These are phyloP conservation scores for Malthinus seriepunctatus DNA, from an alignment of 2,888 invertebrate species.

Conservation along the genomic window DNA sequence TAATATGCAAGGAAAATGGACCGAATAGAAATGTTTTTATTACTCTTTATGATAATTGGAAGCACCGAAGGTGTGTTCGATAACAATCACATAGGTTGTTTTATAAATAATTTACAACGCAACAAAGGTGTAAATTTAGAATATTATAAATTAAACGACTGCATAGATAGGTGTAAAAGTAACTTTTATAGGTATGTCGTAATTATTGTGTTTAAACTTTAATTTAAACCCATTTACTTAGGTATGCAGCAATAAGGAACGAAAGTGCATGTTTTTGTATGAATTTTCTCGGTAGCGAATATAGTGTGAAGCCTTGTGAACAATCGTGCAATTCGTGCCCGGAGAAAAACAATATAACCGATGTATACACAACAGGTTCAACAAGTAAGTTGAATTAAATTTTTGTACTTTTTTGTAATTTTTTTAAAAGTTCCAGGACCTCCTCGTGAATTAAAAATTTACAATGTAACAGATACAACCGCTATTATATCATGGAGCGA, in stretches of 20 bases:
- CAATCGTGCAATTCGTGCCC: conserved; percentile 37
- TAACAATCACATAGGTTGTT: conserved; percentile 39
- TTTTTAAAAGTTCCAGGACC: conserved; percentile 64
- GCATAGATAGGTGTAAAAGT: conserved; percentile 38
- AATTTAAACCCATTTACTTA: conserved; percentile 26
- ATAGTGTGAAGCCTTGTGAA: conserved; percentile 35
- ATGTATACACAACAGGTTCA: conserved; percentile 45
- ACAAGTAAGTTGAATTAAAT: conserved; percentile 34
- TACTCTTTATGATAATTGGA: conserved; percentile 12
- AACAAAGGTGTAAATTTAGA: background rate
- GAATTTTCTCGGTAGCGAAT: conserved; percentile 45
- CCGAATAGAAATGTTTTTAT: conserved; percentile 1
- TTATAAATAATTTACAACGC: conserved; percentile 29
- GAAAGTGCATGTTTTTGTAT: conserved; percentile 42
- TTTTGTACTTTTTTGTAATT: background rate
- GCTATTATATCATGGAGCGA: conserved; percentile 63
- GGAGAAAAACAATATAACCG: conserved; percentile 33
- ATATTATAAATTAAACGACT: conserved; percentile 35
- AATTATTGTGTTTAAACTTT: background rate
- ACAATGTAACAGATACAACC: conserved; percentile 66
- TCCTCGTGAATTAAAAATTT: conserved; percentile 64
- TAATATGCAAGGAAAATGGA: background rate
- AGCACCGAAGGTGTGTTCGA: conserved; percentile 9
- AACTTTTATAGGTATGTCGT: conserved; percentile 40
- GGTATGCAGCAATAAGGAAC: conserved; percentile 41